phyloP scores from a whole-genome alignment of 2,797 vertebrate genomes.

The Falco cherrug region DNA sequence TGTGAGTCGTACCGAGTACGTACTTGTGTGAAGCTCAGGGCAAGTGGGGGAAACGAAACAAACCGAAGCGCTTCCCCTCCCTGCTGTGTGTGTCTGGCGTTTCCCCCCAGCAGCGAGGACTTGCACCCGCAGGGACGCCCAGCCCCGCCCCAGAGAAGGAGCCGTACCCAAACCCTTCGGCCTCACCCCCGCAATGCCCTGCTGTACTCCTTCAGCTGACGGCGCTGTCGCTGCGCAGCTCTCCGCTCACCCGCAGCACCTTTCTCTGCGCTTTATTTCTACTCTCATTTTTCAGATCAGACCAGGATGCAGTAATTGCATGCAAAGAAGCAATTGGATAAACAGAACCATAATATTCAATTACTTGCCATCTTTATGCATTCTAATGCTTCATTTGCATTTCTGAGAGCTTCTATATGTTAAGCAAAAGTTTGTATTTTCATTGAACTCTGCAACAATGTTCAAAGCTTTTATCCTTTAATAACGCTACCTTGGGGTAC shows the following conservation, averaged over 20 bases:
- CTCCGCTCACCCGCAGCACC: background rate
- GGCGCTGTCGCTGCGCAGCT: background rate
- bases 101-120: background rate
- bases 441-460: background rate
- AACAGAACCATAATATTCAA: background rate
- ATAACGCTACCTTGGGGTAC: background rate
- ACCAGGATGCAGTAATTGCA: background rate
- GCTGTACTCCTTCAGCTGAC: background rate
- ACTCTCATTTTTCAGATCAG: background rate
- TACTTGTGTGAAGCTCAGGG: background rate
- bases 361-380: background rate
- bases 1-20: accelerated
- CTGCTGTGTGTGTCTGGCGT: background rate
- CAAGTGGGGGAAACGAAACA: background rate
- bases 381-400: slow-evolving; percentile 11
- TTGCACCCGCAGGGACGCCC: background rate
- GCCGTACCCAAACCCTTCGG: background rate
- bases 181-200: background rate
- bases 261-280: background rate
- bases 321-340: slow-evolving; percentile 16
- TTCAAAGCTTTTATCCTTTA: background rate
- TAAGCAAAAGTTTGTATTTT: slow-evolving; percentile 4
- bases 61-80: background rate
- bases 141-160: background rate
- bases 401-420: background rate